phyloP scores from a whole-genome alignment of 2,113 vertebrate genomes.

The Rhagologus leucostigma region DNA sequence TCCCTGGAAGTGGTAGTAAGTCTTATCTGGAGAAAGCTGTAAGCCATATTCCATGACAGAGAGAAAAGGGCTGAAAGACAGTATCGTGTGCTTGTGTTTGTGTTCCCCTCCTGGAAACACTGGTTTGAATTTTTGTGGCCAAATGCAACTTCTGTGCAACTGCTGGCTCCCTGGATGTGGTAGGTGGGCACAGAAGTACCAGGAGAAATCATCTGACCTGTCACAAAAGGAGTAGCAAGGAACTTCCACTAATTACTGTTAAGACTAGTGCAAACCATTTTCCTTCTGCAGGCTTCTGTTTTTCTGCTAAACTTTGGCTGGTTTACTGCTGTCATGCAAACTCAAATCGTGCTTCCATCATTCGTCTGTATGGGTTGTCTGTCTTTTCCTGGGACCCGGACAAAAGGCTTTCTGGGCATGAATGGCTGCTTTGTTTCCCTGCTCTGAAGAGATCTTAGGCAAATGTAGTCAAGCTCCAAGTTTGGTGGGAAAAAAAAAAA shows the following conservation, averaged over 20 bases:
- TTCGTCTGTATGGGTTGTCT: neutral
- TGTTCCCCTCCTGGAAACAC: neutral
- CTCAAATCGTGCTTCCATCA: neutral
- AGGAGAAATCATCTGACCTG: neutral
- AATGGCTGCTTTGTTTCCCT: constrained; percentile 31
- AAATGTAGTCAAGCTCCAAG: constrained; percentile 6
- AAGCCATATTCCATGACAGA: neutral
- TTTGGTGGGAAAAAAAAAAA: neutral
- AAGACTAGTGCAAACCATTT: neutral
- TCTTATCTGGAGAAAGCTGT: neutral
- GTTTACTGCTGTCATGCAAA: neutral
- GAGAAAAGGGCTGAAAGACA: neutral
- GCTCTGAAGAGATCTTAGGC: neutral
- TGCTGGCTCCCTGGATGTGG: neutral
- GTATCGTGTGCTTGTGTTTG: neutral
- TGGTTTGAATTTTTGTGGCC: neutral
- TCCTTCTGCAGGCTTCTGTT: neutral
- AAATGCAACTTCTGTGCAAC: neutral
- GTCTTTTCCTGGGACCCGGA: neutral
- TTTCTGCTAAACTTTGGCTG: neutral
- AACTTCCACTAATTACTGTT: neutral
- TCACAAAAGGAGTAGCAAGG: neutral
- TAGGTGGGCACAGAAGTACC: neutral
- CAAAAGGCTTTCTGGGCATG: constrained; percentile 11
- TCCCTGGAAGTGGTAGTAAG: neutral